Evolutionary conservation across 1,140 invertebrate species (phyloP), one percentile per base, ranked within the genome.

Genomic region (Parapsyche elsis): DNA sequence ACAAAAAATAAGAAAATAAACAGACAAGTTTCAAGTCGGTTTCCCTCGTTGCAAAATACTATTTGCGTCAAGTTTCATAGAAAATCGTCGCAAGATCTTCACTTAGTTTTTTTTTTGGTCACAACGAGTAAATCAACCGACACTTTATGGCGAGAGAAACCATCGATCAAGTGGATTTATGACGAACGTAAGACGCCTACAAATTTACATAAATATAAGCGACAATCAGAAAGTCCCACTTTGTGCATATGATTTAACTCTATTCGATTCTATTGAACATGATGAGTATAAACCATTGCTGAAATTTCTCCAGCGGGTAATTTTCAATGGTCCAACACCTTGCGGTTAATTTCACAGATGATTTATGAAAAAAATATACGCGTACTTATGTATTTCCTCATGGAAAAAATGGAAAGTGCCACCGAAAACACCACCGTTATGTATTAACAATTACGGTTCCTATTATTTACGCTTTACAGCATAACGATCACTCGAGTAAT

Each of bases 101-200:
- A 71, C 12, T 71, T 12, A 16, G 9, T 71, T 71, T 71, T 71
- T 26, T 45, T 38, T 38, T 44, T 44, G 70, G 26, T 26, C 30
- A 14, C 9, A 71, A 71, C 70, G n/a, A 71, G 70, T 26, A 71
- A 44, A 44, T 71, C 26, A 5, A 44, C 70, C 12, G 70, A 30
- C 26, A 71, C 12, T 38, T 38, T 71, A 71, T 71, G 70, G 70
- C 70, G 23, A 71, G 70, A 71, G 70, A 71, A 71, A 71, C 26
- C 19, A 45, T 45, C 30, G 30, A 14, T 53, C 10, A 53, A 53
- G 10, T 53, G 12, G 49, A 53, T 53, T 53, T 53, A 53, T 14
- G 12, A 16, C 10, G 49, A 12, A 53, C 49, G 49, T 7, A 38
- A 1, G 7, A 7, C 30, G 7, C 7, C 7, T 38, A 7, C 30